Evolutionary conservation across 2,888 invertebrate species (phyloP).

Genomic region (Megastigmus dorsalis): DNA sequence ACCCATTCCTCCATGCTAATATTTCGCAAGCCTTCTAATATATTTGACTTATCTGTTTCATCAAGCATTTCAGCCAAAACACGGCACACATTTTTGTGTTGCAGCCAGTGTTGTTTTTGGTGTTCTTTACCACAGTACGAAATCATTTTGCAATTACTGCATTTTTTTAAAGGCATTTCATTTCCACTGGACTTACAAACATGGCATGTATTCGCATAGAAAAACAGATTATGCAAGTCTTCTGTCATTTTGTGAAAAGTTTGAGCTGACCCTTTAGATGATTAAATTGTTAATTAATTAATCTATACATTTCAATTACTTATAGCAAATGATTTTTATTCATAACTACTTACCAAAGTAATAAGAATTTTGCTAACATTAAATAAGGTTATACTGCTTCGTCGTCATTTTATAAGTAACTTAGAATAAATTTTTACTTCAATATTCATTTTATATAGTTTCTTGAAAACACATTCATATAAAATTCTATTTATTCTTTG

Average conservation of each 20-base stretch:
- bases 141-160: slow-evolving; percentile 68
- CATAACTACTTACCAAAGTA: slow-evolving; percentile 21
- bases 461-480: neutral
- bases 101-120: slow-evolving; percentile 69
- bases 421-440: neutral
- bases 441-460: neutral
- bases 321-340: slow-evolving; percentile 13
- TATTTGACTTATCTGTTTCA: slow-evolving; percentile 49
- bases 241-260: slow-evolving; percentile 55
- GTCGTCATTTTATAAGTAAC: slow-evolving; percentile 51
- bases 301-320: neutral
- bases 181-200: slow-evolving; percentile 67
- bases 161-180: slow-evolving; percentile 64
- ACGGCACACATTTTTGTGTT: slow-evolving; percentile 67
- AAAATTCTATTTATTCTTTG: neutral
- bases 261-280: neutral
- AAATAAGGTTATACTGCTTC: slow-evolving; percentile 25
- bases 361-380: neutral
- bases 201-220: slow-evolving; percentile 70
- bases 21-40: slow-evolving; percentile 52
- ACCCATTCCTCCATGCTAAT: slow-evolving; percentile 56
- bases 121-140: slow-evolving; percentile 69
- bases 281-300: neutral
- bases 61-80: slow-evolving; percentile 57
- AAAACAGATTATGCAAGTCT: slow-evolving; percentile 62